Conservation (phyloP, 2,888 invertebrate species). For the Byasa hedistus region DNA sequence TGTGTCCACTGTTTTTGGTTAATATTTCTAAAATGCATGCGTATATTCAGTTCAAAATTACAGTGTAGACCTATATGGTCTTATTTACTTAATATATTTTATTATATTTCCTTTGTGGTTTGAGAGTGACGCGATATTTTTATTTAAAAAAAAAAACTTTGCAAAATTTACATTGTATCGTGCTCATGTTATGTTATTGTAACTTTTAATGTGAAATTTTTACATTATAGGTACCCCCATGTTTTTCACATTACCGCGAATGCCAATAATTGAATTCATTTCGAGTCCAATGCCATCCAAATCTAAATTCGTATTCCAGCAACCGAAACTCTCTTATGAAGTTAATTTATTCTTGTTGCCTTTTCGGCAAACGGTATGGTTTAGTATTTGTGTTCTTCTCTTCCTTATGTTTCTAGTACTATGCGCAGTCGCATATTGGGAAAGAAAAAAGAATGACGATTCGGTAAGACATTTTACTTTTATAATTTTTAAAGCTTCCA, state of each 20-base stretch:
- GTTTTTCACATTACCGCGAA: slow-evolving; percentile 82
- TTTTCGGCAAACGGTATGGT: slow-evolving; percentile 84
- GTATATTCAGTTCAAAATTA: no score
- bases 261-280: slow-evolving; percentile 82
- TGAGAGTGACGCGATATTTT: no score
- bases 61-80: no score
- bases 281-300: slow-evolving; percentile 83
- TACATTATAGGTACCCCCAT: slow-evolving; percentile 78
- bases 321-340: slow-evolving; percentile 85
- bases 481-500: background rate
- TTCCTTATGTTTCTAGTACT: slow-evolving; percentile 65
- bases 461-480: slow-evolving; percentile 34
- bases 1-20: no score
- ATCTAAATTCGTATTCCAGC: slow-evolving; percentile 85
- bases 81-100: no score
- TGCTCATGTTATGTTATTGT: background rate
- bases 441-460: slow-evolving; percentile 57
- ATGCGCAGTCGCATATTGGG: slow-evolving; percentile 60
- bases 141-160: no score
- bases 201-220: background rate
- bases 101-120: no score
- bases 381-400: slow-evolving; percentile 72
- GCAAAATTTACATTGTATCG: no score
- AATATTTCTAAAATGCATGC: no score
- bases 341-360: slow-evolving; percentile 86